These are phyloP conservation scores for Autographa pulchrina DNA, from an alignment of 2,888 invertebrate genomes.

Conservation along the genomic window DNA sequence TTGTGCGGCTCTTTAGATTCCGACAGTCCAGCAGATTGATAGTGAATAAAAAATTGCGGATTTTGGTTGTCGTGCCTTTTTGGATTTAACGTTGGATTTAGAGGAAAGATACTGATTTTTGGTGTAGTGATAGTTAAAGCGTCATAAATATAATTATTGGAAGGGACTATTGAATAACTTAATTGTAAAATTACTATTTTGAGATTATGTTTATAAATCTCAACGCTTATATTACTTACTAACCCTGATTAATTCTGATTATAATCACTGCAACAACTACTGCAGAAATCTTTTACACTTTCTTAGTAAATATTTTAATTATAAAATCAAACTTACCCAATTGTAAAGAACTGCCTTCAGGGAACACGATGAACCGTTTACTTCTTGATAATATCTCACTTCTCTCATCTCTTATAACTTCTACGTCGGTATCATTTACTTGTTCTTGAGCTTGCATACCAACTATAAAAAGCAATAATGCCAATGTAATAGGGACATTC, in stretches of 20 bases:
- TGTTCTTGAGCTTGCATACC: constrained; percentile 31
- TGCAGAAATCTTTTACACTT: too few relatives aligned
- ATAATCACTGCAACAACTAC: too few relatives aligned
- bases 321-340: constrained; percentile 79
- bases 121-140: too few relatives aligned
- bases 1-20: constrained; percentile 38
- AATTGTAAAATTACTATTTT: too few relatives aligned
- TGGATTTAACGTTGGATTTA: not conserved
- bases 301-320: not conserved
- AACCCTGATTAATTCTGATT: too few relatives aligned
- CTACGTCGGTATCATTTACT: constrained; percentile 50
- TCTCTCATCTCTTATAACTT: constrained; percentile 43
- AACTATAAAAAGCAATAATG: constrained; percentile 36
- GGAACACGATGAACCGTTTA: constrained; percentile 89
- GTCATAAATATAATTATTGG: too few relatives aligned
- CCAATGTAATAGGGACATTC: constrained; percentile 16
- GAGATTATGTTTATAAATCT: too few relatives aligned
- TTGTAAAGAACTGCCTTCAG: constrained; percentile 90
- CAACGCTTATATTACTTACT: too few relatives aligned
- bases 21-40: constrained; percentile 8
- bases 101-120: not conserved
- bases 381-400: constrained; percentile 83
- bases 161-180: too few relatives aligned
- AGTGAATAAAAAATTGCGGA: constrained; percentile 29
- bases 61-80: not conserved